Percentiles rank a stretch among this genome's conserved stretches.
These are phyloP conservation scores for Heliangelus exortis DNA, from an alignment of 2,797 vertebrate species.

Conservation along the genomic window DNA sequence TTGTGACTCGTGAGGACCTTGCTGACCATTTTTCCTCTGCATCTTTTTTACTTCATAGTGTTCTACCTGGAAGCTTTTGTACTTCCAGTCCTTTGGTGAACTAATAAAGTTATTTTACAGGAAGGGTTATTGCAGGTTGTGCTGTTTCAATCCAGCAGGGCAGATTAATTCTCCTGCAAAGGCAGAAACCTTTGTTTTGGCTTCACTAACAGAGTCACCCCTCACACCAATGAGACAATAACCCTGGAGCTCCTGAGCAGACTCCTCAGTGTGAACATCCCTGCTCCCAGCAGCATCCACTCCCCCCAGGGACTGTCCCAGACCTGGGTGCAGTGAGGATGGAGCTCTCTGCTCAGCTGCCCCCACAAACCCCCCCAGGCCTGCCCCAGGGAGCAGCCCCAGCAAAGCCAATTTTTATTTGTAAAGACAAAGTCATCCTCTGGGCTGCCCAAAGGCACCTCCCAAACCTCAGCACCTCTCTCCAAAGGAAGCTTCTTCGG, in stretches of 20 bases:
- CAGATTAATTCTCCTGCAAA: background rate
- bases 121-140: background rate
- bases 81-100: background rate
- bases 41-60: background rate
- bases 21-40: background rate
- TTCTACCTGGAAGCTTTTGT: constrained; percentile 43
- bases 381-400: background rate
- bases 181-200: background rate
- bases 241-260: too few species aligned
- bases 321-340: background rate
- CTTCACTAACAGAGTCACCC: background rate
- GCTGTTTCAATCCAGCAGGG: background rate
- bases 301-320: background rate
- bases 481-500: background rate
- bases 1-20: background rate
- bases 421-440: background rate
- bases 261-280: background rate
- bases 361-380: background rate
- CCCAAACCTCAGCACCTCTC: background rate
- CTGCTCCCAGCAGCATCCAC: background rate
- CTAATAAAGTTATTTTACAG: constrained; percentile 54
- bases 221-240: background rate
- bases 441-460: background rate
- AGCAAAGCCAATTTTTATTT: background rate
- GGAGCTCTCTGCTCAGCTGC: background rate